A percentile compares a stretch with the other conserved stretches of the same genome.
Evolutionary conservation across 2,888 invertebrate genomes (phyloP).

Genomic region (Dysmachus trigonus): DNA sequence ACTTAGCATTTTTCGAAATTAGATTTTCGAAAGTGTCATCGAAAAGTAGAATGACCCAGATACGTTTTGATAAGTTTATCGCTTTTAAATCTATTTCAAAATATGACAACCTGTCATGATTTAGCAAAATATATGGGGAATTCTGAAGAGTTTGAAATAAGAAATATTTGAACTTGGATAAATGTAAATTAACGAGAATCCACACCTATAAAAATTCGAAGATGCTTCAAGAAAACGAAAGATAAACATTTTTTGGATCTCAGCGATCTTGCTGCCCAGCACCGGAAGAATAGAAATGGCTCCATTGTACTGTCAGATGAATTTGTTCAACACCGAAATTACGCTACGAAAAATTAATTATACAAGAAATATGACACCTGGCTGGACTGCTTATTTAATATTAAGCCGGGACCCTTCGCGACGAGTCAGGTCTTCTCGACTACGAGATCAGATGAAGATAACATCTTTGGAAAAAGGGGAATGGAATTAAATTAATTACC

Average conservation of each 20-base stretch:
- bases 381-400: neutral
- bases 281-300: neutral
- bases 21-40: neutral
- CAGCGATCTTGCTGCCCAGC: neutral
- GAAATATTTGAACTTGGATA: neutral
- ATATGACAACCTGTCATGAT: neutral
- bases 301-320: constrained; percentile 32
- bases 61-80: neutral
- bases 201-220: neutral
- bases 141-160: neutral
- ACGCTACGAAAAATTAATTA: constrained; percentile 33
- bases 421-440: neutral
- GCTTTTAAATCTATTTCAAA: neutral
- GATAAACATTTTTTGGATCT: neutral
- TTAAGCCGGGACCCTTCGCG: neutral
- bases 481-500: constrained; percentile 47
- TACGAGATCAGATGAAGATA: constrained; percentile 25
- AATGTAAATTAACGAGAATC: neutral
- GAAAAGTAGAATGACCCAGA: neutral
- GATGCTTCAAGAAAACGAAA: neutral
- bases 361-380: constrained; percentile 39
- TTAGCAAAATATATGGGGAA: neutral
- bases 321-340: constrained; percentile 35
- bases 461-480: neutral
- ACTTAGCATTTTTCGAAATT: neutral